These are phyloP conservation scores for Pammene fasciana DNA, from an alignment of 2,888 invertebrate species.

Conservation along the genomic window DNA sequence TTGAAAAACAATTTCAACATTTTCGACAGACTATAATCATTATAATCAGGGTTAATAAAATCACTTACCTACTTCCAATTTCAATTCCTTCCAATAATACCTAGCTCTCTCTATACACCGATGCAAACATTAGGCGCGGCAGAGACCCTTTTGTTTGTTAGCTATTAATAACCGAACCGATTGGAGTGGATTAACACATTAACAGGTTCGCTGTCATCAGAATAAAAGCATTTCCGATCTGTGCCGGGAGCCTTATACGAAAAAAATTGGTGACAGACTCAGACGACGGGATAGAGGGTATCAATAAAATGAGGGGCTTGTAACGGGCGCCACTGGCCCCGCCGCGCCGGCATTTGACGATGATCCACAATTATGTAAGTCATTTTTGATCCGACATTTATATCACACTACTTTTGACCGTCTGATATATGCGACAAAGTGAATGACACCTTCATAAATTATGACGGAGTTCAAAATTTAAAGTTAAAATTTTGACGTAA, in stretches of 20 bases:
- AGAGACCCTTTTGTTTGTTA: constrained; percentile 64
- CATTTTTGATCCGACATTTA: constrained; percentile 19
- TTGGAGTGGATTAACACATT: constrained; percentile 81
- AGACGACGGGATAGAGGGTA: constrained; percentile 49
- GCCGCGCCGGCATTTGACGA: constrained; percentile 18
- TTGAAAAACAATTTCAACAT: no score
- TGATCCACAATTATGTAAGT: background rate
- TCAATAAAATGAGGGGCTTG: constrained; percentile 50
- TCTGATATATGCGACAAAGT: background rate
- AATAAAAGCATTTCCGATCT: constrained; percentile 76
- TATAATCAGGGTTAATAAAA: no score
- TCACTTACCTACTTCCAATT: no score
- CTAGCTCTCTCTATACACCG: no score
- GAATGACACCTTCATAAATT: no score
- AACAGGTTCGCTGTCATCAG: constrained; percentile 70
- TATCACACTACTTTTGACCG: constrained; percentile 18
- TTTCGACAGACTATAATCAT: no score
- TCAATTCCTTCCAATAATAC: no score
- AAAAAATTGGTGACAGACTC: constrained; percentile 62
- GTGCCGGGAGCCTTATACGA: constrained; percentile 54
- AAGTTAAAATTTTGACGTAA: no score
- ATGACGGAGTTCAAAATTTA: no score
- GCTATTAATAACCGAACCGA: constrained; percentile 74
- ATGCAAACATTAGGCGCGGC: constrained; percentile 42
- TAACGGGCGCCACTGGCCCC: constrained; percentile 42